A percentile compares a stretch with the other conserved stretches of the same genome.
phyloP scores from a whole-genome alignment of 2,113 vertebrate species.

The Percina caprodes region DNA sequence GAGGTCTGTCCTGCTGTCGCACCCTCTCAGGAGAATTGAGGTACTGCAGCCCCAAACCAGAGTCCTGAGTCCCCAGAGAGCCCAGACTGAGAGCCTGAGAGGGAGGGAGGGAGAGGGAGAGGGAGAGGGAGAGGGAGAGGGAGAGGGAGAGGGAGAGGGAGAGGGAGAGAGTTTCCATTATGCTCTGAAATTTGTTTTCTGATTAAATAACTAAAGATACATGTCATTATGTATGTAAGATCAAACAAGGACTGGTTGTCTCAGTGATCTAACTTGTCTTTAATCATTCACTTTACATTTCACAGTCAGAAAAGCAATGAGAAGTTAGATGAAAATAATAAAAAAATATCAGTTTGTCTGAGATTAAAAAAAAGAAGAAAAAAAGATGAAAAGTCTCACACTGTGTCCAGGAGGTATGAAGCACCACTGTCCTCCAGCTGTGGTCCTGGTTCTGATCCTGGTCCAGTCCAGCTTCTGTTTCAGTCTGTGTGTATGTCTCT shows the following conservation, averaged over 20 bases:
- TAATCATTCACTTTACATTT: not conserved
- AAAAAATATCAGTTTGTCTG: not conserved
- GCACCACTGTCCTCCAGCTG: slow-evolving; percentile 16
- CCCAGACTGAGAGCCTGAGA: slow-evolving; percentile 85
- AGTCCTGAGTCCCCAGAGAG: slow-evolving; percentile 89
- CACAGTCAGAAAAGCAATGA: too few relatives aligned
- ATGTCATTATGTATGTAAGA: too few relatives aligned
- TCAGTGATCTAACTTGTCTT: not conserved
- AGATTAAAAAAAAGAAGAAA: too few relatives aligned
- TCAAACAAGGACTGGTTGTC: too few relatives aligned
- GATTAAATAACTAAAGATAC: not conserved
- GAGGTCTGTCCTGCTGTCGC: slow-evolving; percentile 35
- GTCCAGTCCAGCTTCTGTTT: slow-evolving; percentile 13
- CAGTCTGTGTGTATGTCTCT: slow-evolving; percentile 61
- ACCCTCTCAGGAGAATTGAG: slow-evolving; percentile 76
- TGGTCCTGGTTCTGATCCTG: slow-evolving; percentile 25
- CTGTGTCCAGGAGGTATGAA: slow-evolving; percentile 27
- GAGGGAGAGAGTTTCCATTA: not conserved
- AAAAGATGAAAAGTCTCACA: slow-evolving; percentile 13
- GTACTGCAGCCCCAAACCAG: slow-evolving; percentile 86
- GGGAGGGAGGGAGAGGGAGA: not conserved
- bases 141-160: slow-evolving; percentile 82
- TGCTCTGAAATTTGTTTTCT: not conserved
- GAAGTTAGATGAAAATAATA: not conserved
- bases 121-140: slow-evolving; percentile 72